A percentile compares a stretch with the other conserved stretches of the same genome.
Conservation (phyloP, 2,113 vertebrate species). For the Xyliphius kryptos region DNA sequence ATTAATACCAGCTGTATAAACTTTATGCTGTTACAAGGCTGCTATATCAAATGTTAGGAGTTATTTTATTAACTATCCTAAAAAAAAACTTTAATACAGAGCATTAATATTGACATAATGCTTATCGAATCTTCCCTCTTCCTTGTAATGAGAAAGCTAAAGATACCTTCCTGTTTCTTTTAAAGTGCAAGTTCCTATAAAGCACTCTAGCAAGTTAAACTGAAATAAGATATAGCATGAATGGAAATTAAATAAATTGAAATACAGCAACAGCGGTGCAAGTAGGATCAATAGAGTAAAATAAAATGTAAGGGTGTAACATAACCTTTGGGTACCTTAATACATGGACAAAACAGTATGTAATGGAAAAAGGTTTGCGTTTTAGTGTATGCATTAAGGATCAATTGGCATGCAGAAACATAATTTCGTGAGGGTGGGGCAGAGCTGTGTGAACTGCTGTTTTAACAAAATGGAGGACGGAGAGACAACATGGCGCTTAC, state of each 20-base stretch:
- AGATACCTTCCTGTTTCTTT: background rate
- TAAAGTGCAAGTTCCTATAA: background rate
- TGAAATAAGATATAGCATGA: background rate
- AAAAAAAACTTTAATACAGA: conserved; percentile 1
- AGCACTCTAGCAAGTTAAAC: background rate
- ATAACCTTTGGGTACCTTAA: background rate
- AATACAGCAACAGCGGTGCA: conserved; percentile 4
- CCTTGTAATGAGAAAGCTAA: background rate
- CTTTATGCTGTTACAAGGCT: background rate
- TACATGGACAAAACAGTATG: background rate
- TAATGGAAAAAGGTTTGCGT: conserved; percentile 7
- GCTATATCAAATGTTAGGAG: background rate
- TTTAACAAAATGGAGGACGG: too few relatives aligned
- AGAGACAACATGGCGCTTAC: background rate
- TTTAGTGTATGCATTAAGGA: conserved; percentile 29
- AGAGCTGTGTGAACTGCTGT: conserved; percentile 32
- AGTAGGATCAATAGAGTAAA: background rate
- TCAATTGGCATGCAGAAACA: conserved; percentile 28
- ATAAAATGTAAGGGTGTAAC: background rate
- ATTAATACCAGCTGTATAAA: background rate
- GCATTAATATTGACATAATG: background rate
- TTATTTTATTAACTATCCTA: background rate
- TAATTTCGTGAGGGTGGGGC: conserved; percentile 38
- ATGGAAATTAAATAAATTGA: background rate
- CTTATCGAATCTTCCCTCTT: background rate